Percentiles rank a stretch among this genome's conserved stretches.
phyloP scores from a whole-genome alignment of 2,888 invertebrate genomes.

The Argynnis bischoffii region DNA sequence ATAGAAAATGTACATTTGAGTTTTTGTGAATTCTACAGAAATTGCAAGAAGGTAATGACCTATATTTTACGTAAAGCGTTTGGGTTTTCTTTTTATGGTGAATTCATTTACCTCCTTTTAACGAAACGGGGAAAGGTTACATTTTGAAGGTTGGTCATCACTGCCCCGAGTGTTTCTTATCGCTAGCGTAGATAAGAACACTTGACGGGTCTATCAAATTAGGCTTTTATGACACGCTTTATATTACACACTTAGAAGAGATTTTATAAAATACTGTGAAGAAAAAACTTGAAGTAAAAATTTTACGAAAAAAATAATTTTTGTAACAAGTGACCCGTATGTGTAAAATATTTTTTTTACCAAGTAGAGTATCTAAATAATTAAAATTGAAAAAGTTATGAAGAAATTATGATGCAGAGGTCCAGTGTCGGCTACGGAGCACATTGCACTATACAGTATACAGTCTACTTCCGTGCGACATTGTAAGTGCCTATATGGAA shows the following conservation, averaged over 20 bases:
- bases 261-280: neutral
- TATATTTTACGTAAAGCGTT: conserved; percentile 17
- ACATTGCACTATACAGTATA: conserved; percentile 14
- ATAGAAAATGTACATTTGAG: too few species aligned
- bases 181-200: conserved; percentile 33
- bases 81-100: conserved; percentile 25
- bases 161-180: conserved; percentile 34
- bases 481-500: conserved; percentile 41
- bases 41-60: conserved; percentile 19
- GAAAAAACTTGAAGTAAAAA: too few species aligned
- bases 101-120: conserved; percentile 35
- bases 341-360: too few species aligned
- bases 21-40: conserved; percentile 3
- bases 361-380: too few species aligned
- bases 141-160: conserved; percentile 34
- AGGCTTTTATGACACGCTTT: conserved; percentile 23
- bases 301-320: too few species aligned
- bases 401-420: conserved; percentile 9
- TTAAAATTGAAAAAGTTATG: neutral
- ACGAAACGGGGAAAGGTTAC: conserved; percentile 32
- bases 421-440: conserved; percentile 19
- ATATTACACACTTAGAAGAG: conserved; percentile 1
- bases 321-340: too few species aligned
- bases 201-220: conserved; percentile 39
- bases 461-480: conserved; percentile 35